Base-by-base conservation (phyloP, 53 echinoderm and acorn worm genomes). In the Echinarachnius parma region DNA sequence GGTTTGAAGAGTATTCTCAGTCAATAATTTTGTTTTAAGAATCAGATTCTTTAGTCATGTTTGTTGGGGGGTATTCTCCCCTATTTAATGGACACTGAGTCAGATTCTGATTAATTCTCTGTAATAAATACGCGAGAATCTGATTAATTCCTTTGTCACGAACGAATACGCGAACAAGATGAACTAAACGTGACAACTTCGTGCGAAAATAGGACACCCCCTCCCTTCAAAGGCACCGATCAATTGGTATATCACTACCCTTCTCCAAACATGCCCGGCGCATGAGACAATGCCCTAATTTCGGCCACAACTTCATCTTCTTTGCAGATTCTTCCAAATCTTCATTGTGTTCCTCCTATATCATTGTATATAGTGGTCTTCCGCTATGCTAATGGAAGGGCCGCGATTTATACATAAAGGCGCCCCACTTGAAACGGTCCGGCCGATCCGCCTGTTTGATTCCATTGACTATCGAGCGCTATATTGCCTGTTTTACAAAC, bases 281-380 rank as follows among this genome's bases (percentile, higher is more conserved):
- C n/a, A n/a, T n/a, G 7, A 21, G 13, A 64, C 62, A 62, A 62
- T 53, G 3, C 24, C 21, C 4, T 53, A 15, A 22, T 33, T 69
- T 34, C 14, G 54, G n/a, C 23, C 11, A 21, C 15, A 22, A 33
- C 30, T 53, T 69, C 15, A 69, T 31, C 29, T 53, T 14, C 53
- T 52, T 53, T 32, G 53, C 70, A 53, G 33, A 24, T 69, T 69
- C 34, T 53, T n/a, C n/a, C n/a, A n/a, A n/a, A n/a, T n/a, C n/a
- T n/a, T n/a, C n/a, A n/a, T n/a, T n/a, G n/a, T n/a, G n/a, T n/a
- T n/a, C n/a, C n/a, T n/a, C n/a, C n/a, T n/a, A n/a, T n/a, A n/a
- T n/a, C n/a, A n/a, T n/a, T n/a, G n/a, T n/a, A n/a, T n/a, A n/a
- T 69, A 69, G 70, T 69, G 52, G 53, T 33, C 37, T 11, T 69